Conservation (phyloP, 2,113 vertebrate species). For the human (Homo sapiens) region GRCh38 chr3:173684501-173685000, state of each 20-base stretch:
- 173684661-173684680: neutral
- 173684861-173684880: conserved; percentile 54
- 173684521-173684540: conserved; percentile 63
- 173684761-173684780: neutral
- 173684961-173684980: conserved; percentile 16
- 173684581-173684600: conserved; percentile 63
- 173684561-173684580: conserved; percentile 46
- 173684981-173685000: conserved; percentile 68
- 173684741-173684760: conserved; percentile 57
- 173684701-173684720: conserved; percentile 60
- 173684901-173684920: conserved; percentile 58
- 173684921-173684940: conserved; percentile 46
- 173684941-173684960: conserved; percentile 68
- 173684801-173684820: neutral
- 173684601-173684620: neutral
- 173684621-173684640: conserved; percentile 19
- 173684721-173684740: conserved; percentile 52
- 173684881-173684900: conserved; percentile 58
- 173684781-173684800: neutral
- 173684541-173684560: conserved; percentile 30
- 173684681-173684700: neutral
- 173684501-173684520: conserved; percentile 73
- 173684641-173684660: neutral
- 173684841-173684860: conserved; percentile 18
- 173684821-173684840: neutral